Percentiles rank a stretch among this genome's conserved stretches.
Conservation (phyloP, 2,797 vertebrate genomes). For the Anabacerthia variegaticeps region DNA sequence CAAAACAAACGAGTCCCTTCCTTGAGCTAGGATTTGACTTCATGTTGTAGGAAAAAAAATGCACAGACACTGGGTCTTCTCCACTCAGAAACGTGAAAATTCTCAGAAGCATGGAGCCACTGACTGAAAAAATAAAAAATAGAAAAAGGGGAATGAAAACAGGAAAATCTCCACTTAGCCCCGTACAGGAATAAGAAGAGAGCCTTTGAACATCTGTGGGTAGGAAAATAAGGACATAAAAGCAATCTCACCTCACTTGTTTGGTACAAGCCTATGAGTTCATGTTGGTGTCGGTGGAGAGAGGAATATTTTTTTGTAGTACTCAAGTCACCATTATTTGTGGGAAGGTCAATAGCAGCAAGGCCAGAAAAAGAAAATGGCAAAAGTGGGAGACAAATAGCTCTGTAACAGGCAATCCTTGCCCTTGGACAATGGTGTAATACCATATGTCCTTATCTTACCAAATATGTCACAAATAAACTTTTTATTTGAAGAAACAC, state of each 20-base stretch:
- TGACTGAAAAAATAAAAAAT: neutral
- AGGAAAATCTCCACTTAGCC: neutral
- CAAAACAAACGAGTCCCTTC: neutral
- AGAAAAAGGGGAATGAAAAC: neutral
- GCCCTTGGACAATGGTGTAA: neutral
- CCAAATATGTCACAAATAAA: neutral
- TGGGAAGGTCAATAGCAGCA: neutral
- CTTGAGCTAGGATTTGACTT: neutral
- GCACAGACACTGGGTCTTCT: neutral
- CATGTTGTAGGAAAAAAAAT: neutral
- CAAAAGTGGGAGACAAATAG: neutral
- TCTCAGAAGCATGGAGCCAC: neutral
- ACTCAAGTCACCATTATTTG: neutral
- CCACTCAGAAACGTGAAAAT: neutral
- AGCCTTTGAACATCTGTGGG: neutral
- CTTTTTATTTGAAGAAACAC: neutral
- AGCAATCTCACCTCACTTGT: neutral
- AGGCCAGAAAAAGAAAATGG: neutral
- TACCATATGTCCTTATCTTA: neutral
- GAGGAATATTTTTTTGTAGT: neutral
- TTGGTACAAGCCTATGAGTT: neutral
- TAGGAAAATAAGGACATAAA: neutral
- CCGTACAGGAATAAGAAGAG: neutral
- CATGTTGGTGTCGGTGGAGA: neutral
- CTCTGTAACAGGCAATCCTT: neutral